phyloP scores from a whole-genome alignment of 2,888 invertebrate species.

The Cyaniris semiargus region DNA sequence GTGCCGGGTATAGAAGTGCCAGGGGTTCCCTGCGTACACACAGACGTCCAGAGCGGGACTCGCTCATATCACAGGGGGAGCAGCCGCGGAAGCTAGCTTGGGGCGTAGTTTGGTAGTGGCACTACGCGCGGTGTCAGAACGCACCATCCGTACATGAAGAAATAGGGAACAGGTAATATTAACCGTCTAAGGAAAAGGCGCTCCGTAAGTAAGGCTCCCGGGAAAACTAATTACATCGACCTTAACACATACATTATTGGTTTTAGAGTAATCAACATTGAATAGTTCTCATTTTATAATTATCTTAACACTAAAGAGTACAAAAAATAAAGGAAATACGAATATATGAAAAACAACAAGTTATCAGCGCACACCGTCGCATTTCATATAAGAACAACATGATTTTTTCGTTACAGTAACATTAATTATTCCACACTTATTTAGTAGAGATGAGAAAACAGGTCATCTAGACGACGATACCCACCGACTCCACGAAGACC shows the following conservation, averaged over 20 bases:
- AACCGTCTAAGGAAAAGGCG: slow-evolving; percentile 77
- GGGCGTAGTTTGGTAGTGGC: neutral
- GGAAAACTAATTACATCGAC: slow-evolving; percentile 76
- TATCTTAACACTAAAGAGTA: slow-evolving; percentile 80
- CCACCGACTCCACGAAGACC: slow-evolving; percentile 44
- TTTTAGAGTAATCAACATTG: slow-evolving; percentile 80
- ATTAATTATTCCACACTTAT: slow-evolving; percentile 69
- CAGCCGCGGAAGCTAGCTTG: neutral
- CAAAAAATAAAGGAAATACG: slow-evolving; percentile 81
- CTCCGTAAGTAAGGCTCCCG: slow-evolving; percentile 75
- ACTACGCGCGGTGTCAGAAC: neutral
- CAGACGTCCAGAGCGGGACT: neutral
- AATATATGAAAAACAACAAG: slow-evolving; percentile 81
- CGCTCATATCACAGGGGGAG: neutral
- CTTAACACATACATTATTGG: slow-evolving; percentile 76
- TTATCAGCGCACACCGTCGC: slow-evolving; percentile 74
- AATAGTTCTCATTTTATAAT: slow-evolving; percentile 78
- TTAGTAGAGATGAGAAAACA: slow-evolving; percentile 60
- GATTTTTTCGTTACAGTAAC: slow-evolving; percentile 76
- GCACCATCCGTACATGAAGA: slow-evolving; percentile 48
- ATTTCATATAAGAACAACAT: slow-evolving; percentile 79
- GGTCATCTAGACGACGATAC: slow-evolving; percentile 49
- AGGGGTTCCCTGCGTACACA: neutral
- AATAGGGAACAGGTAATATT: slow-evolving; percentile 51
- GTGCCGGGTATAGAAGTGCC: slow-evolving; percentile 4